Evolutionary conservation across 1,140 invertebrate species (phyloP).

Genomic region (Bicyclus anynana): DNA sequence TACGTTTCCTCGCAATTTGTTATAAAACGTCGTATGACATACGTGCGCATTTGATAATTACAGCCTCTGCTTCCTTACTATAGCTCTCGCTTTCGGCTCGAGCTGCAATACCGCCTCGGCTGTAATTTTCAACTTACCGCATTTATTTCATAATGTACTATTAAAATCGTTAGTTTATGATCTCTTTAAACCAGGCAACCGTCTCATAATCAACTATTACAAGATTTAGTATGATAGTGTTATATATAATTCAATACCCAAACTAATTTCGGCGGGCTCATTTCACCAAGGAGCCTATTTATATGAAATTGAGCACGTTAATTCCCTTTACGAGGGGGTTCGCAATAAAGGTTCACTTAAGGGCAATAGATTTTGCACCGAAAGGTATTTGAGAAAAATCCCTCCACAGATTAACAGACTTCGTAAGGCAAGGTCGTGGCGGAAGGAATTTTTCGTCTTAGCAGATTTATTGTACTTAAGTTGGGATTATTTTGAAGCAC

Average conservation of each 20-base stretch:
- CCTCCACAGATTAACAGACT: slow-evolving; percentile 3
- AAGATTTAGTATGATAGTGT: too few species aligned
- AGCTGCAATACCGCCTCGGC: too few species aligned
- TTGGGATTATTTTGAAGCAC: neutral
- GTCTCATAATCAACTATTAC: too few species aligned
- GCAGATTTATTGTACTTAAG: neutral
- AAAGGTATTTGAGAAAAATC: slow-evolving; percentile 7
- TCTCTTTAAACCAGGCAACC: too few species aligned
- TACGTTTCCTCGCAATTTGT: too few species aligned
- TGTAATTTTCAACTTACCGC: too few species aligned
- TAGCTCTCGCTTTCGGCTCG: too few species aligned
- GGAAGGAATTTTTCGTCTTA: neutral
- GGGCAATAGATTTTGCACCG: slow-evolving; percentile 4
- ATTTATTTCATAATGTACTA: too few species aligned
- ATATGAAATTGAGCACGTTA: slow-evolving; percentile 6
- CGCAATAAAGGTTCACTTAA: slow-evolving; percentile 10
- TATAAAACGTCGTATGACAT: too few species aligned
- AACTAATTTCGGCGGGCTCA: slow-evolving; percentile 8
- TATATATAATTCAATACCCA: neutral
- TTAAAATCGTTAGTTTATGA: too few species aligned
- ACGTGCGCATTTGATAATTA: too few species aligned
- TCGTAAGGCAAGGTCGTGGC: neutral
- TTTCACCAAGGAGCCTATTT: slow-evolving; percentile 2
- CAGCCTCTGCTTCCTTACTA: too few species aligned
- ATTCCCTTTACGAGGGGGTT: slow-evolving; percentile 8